Evolutionary conservation across 2,113 vertebrate genomes (phyloP), one percentile per base, ranked within the genome.

Genomic region (Phylloscopus trochiloides): DNA sequence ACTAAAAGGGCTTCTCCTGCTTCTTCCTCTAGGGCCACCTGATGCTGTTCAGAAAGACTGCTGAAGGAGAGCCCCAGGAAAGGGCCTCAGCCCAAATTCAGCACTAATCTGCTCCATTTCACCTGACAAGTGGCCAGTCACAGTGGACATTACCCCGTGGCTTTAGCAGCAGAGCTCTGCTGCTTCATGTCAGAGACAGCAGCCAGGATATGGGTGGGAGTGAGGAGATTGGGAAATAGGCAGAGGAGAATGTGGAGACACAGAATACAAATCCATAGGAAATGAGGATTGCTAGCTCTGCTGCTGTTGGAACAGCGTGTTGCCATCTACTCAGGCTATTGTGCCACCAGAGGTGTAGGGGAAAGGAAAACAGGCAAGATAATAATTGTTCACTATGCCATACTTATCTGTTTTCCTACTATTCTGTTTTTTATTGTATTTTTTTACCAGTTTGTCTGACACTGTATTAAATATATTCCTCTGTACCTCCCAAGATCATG

Each of bases 111-210:
- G n/a, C 47, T 40, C 17, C 13, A 0, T 68, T 74, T 74, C 51
- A 32, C 28, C 73, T 58, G 36, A 22, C 1, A 3, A 83, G 62
- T 18, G 40, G 29, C 9, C 43, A 7, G 26, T 12, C 63, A 48
- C 25, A 1, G 4, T 22, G 17, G 32, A 10, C 1, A 0, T 36
- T 12, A 31, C 6, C 32, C 28, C 0, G 3, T 45, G 61, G 21
- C 31, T 90, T 58, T 80, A 50, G 42, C 3, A 6, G 36, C 32
- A 61, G 36, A 51, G 52, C 58, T 73, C 50, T 55, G 29, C n/a
- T 36, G 68, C 20, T 51, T 22, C 11, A 0, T 45, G 51, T 62
- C 25, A 19, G 45, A 32, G 36, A 25, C 12, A 80, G 42, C 22
- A 62, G n/a, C 14, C 32, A 10, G 28, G 65, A 57, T 17, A 17